phyloP scores from a whole-genome alignment of 2,797 vertebrate genomes.

The Antrozous pallidus region DNA sequence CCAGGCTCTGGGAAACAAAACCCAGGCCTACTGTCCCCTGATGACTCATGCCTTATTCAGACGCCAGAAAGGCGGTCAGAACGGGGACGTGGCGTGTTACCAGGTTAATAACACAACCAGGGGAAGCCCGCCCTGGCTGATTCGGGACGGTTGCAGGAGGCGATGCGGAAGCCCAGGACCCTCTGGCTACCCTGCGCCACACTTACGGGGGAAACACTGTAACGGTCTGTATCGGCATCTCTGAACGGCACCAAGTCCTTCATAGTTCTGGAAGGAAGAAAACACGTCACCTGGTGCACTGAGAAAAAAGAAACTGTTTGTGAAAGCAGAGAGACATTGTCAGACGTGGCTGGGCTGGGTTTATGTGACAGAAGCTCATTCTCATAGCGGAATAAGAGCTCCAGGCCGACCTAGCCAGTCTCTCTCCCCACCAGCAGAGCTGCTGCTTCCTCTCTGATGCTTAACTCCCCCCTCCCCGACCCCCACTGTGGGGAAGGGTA shows the following conservation, averaged over 20 bases:
- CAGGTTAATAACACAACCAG: neutral
- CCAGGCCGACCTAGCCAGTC: neutral
- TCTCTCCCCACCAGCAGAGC: neutral
- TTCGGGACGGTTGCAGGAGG: slow-evolving; percentile 56
- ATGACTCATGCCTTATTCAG: neutral
- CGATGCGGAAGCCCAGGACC: neutral
- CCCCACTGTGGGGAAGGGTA: neutral
- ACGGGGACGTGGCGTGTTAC: neutral
- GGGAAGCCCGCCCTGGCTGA: neutral
- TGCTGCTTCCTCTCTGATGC: neutral
- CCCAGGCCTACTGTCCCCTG: neutral
- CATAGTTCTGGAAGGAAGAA: slow-evolving; percentile 74
- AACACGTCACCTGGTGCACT: slow-evolving; percentile 3
- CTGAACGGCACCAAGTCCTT: slow-evolving; percentile 79
- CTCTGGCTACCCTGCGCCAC: slow-evolving; percentile 54
- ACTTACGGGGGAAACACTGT: slow-evolving; percentile 85
- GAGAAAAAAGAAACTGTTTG: neutral
- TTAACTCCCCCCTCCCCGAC: neutral
- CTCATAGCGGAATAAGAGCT: neutral
- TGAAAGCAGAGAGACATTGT: slow-evolving; percentile 8
- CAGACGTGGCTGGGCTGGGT: neutral
- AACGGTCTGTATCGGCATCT: slow-evolving; percentile 84
- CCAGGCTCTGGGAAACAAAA: neutral
- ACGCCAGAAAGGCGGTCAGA: neutral
- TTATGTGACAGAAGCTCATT: neutral